These are phyloP conservation scores for Xiphorhynchus erythropygius DNA, from an alignment of 2,797 vertebrate genomes.

Conservation along the genomic window DNA sequence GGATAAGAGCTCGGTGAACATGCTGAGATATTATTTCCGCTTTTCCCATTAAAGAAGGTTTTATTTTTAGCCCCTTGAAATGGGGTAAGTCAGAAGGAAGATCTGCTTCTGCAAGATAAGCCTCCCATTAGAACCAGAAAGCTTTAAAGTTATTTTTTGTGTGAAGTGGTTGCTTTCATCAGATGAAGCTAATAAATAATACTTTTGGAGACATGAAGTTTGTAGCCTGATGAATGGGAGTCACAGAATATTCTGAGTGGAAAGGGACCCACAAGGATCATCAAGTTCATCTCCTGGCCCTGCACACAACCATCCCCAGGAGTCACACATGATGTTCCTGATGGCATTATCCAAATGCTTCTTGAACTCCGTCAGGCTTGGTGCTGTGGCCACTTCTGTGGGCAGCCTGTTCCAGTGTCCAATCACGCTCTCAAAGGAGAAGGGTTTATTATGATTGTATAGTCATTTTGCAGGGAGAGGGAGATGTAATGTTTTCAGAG, in stretches of 20 bases:
- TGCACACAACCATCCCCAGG: neutral
- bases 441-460: neutral
- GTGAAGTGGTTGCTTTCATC: neutral
- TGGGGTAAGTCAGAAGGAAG: neutral
- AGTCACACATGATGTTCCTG: neutral
- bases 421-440: neutral
- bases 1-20: neutral
- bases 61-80: neutral
- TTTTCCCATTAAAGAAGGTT: neutral
- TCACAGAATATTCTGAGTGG: neutral
- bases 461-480: neutral
- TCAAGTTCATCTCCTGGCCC: rapidly evolving
- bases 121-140: neutral
- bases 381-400: neutral
- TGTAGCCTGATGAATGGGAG: neutral
- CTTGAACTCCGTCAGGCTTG: neutral
- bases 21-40: neutral
- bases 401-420: neutral
- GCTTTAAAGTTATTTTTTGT: neutral
- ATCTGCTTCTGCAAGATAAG: neutral
- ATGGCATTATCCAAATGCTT: neutral
- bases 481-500: neutral
- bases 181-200: neutral
- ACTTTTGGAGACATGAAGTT: neutral
- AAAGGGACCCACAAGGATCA: neutral